Percentiles rank a stretch among this genome's conserved stretches.
phyloP scores from a whole-genome alignment of 2,888 invertebrate species.

The Allacma fusca region DNA sequence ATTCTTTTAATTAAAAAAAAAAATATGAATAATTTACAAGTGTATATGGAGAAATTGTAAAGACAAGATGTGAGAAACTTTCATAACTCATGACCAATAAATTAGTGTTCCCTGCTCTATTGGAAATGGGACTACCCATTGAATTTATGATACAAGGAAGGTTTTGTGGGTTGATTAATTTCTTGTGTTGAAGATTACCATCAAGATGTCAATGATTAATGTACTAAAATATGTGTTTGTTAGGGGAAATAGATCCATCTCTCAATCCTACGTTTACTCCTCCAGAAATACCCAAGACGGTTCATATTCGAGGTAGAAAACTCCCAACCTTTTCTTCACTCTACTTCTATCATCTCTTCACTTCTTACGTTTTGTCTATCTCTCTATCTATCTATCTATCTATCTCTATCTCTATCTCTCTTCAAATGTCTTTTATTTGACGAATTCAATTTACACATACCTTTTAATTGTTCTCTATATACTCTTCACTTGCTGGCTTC shows the following conservation, averaged over 20 bases:
- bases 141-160: no score
- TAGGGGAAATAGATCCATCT: constrained; percentile 68
- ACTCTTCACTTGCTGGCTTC: constrained; percentile 9
- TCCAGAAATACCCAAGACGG: constrained; percentile 98
- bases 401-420: constrained; percentile 44
- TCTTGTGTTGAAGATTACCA: no score
- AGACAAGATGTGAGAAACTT: no score
- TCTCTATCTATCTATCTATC: constrained; percentile 36
- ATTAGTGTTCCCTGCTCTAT: no score
- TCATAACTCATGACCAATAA: no score
- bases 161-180: no score
- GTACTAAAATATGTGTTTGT: constrained; percentile 50
- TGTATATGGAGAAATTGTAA: no score
- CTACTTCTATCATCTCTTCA: constrained; percentile 1
- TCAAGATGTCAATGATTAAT: constrained; percentile 45
- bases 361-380: constrained; percentile 37
- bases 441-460: background rate
- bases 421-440: background rate
- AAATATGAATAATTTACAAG: no score
- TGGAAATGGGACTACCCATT: no score
- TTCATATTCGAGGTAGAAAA: constrained; percentile 88
- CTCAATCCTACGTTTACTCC: constrained; percentile 94
- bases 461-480: background rate
- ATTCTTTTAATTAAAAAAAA: no score
- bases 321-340: constrained; percentile 30